Conservation (phyloP, 2,888 invertebrate genomes). For the Lithophane semibrunnea region DNA sequence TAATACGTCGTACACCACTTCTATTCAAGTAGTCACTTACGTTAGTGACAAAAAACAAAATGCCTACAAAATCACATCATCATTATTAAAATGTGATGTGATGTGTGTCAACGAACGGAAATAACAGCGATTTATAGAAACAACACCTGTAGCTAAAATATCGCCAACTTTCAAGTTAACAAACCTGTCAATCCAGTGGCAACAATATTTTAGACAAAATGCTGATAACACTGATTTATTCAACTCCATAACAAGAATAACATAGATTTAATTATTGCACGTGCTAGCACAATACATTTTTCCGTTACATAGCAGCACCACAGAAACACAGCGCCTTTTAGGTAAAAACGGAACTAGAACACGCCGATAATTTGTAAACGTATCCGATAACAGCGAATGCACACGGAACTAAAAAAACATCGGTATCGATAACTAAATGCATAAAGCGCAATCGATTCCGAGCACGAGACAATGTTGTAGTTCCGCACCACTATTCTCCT, state of each 20-base stretch:
- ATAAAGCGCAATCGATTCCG: constrained; percentile 32
- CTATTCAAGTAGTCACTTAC: neutral
- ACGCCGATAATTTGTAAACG: constrained; percentile 11
- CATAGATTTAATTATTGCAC: neutral
- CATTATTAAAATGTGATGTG: constrained; percentile 4
- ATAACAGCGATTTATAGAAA: neutral
- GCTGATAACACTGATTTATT: neutral
- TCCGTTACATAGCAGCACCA: neutral
- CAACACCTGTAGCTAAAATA: constrained; percentile 10
- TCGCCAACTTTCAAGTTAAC: constrained; percentile 17
- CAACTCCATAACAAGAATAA: neutral
- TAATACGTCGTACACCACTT: neutral
- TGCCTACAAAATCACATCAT: neutral
- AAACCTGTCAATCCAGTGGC: constrained; percentile 1
- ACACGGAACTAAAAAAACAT: constrained; percentile 29
- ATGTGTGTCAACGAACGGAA: constrained; percentile 21
- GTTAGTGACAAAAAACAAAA: neutral
- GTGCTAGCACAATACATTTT: neutral
- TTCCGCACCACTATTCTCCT: constrained; percentile 11
- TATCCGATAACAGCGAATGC: constrained; percentile 20
- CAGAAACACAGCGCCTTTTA: constrained; percentile 6
- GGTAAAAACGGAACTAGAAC: constrained; percentile 13
- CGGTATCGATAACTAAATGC: constrained; percentile 10
- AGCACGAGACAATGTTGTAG: constrained; percentile 32
- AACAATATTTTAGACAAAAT: neutral